Base-by-base conservation (phyloP, 2,888 invertebrate genomes). In the Cephus sareptanus region DNA sequence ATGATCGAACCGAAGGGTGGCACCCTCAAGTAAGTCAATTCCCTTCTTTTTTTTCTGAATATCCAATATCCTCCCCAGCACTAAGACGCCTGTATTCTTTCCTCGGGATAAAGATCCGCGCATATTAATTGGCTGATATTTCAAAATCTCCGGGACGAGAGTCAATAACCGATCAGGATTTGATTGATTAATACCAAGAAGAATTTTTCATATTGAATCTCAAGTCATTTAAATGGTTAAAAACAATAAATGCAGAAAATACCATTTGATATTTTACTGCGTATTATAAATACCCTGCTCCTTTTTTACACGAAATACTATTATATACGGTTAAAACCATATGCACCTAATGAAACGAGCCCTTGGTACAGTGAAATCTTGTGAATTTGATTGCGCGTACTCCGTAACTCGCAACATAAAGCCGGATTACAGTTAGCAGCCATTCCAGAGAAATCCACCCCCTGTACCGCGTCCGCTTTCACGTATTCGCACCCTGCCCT, bases 351-450 rank as follows among this genome's bases (percentile, higher is more conserved):
- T 15, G 56, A 23, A 56, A 56, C 9, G 9, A 56, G 9, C 2
- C 23, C 23, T 56, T 23, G 56, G 56, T 56, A 56, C 56, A 56
- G 23, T 23, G 80, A 82, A 81, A 82, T 82, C 81, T 82, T 81
- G 76, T 78, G 76, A 80, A 82, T 83, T 82, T 79, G 80, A 83
- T 84, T 76, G 78, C 69, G 71, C 69, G 69, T 75, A 78, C 74
- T 80, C 37, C 75, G 77, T 37, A 74, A 77, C 80, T 79, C 73
- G 56, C 56, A 70, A 77, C 80, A 76, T 80, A 85, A 85, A 85
- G 83, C 83, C 79, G 79, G 85, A 86, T 86, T 85, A 84, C 84
- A 80, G 83, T 85, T 86, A 83, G 81, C 81, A 34, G 34, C 15
- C 71, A 34, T 71, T 56, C 9, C 56, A 56, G 71, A 71, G 30